A percentile compares a stretch with the other conserved stretches of the same genome.
Evolutionary conservation across 2,888 invertebrate species (phyloP).

Genomic region (Masnerella sp.): DNA sequence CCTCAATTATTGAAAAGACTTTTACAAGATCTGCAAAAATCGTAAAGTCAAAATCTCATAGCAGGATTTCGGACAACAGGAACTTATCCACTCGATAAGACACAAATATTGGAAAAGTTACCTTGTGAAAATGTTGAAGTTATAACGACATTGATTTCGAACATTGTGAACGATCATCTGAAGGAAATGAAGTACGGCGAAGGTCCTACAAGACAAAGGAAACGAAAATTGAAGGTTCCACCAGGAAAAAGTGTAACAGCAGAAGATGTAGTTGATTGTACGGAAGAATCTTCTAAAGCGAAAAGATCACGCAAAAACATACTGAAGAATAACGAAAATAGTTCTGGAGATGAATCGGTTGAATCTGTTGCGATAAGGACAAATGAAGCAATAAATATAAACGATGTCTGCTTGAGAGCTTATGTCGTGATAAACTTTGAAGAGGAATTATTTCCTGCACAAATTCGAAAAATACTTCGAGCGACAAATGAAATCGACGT

Average conservation of each 20-base stretch:
- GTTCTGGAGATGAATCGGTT: background rate
- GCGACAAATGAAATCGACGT: background rate
- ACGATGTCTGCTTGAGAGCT: background rate
- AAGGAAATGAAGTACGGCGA: background rate
- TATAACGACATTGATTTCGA: background rate
- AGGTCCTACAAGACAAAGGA: background rate
- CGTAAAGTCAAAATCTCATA: background rate
- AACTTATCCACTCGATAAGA: slow-evolving; percentile 13
- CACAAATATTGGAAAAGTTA: slow-evolving; percentile 8
- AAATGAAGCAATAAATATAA: too few species aligned
- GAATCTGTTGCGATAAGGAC: background rate
- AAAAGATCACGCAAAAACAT: background rate
- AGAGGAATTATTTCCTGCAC: too few species aligned
- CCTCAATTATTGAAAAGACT: slow-evolving; percentile 7
- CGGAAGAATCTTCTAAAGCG: background rate
- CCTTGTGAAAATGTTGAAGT: slow-evolving; percentile 1
- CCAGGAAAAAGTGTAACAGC: slow-evolving; percentile 15
- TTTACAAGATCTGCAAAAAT: background rate
- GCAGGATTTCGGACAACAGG: slow-evolving; percentile 7
- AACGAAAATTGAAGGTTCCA: slow-evolving; percentile 18
- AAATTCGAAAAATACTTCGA: too few species aligned
- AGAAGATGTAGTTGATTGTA: slow-evolving; percentile 6
- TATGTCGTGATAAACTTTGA: too few species aligned
- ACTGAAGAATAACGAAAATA: too few species aligned
- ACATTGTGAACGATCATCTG: background rate